These are phyloP conservation scores for Felis chaus DNA, from an alignment of 2,113 vertebrate genomes.

Conservation along the genomic window DNA sequence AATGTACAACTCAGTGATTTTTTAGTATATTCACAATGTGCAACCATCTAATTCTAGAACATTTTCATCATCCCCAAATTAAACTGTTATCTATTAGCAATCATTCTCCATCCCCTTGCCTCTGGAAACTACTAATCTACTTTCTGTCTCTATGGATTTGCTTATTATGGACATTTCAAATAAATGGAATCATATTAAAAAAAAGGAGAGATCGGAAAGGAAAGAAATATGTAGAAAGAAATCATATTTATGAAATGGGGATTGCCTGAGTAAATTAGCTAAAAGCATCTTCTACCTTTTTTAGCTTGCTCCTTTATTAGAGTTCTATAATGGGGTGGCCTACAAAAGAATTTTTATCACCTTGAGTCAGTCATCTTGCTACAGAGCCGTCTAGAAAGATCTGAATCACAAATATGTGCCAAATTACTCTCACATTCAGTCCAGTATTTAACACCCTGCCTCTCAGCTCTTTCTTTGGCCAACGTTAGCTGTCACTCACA, in stretches of 20 bases:
- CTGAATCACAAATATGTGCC: not conserved
- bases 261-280: not conserved
- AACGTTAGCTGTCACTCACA: not conserved
- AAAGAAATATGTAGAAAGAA: not conserved
- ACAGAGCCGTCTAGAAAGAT: not conserved
- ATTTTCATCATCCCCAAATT: not conserved
- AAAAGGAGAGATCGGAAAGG: not conserved
- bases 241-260: not conserved
- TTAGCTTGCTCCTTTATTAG: not conserved
- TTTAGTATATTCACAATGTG: not conserved
- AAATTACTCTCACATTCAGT: not conserved
- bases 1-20: not conserved
- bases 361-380: not conserved
- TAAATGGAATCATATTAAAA: not conserved
- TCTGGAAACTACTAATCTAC: not conserved
- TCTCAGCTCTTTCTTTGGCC: not conserved
- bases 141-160: not conserved
- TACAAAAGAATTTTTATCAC: not conserved
- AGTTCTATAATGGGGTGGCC: not conserved
- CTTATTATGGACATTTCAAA: not conserved
- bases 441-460: not conserved
- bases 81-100: not conserved
- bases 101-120: not conserved
- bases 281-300: not conserved
- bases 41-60: not conserved